Base-by-base conservation (phyloP, 1,140 invertebrate species). In the Acyrthosiphon pisum region DNA sequence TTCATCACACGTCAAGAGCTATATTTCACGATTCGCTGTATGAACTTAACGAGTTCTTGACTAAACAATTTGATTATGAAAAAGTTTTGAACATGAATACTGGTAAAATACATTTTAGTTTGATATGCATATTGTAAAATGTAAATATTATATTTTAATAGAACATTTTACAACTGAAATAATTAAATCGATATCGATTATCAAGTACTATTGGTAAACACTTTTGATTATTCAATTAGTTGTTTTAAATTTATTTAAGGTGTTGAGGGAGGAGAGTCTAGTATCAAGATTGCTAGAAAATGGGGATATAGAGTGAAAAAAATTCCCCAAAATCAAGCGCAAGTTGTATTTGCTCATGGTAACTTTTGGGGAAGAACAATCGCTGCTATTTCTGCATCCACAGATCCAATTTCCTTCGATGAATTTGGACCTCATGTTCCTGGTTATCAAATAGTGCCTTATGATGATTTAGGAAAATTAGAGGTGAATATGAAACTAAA, bases 341-440 rank as follows among this genome's bases (percentile, higher is more conserved):
- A 96, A 90, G 96, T 97, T 20, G 94, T 98, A 0, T 98, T 98
- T 95, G 97, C 96, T 1, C 95, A 96, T 50, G 96, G 96, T 22
- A 98, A 98, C 95, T 98, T 98, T 95, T 98, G 97, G 97, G 98
- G 98, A 6, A 95, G 98, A 88, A 97, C 97, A 0, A 94, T 98
- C 35, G 96, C 97, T 1, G 98, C 98, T 1, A 96, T 98, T 46
- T 98, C 97, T 1, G 96, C 97, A 30, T 98, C 97, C 0, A 97
- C 96, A 0, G 97, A 98, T 95, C 96, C 97, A 1, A 95, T 95
- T 8, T 96, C 96, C 87, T 97, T 96, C 94, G 95, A 95, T 44
- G 97, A 96, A 26, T 98, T 97, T 95, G 98, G 98, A 11, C 98
- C 98, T 0, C 98, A 96, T 94, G 97, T 98, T 95, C 97, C 97